Percentiles rank a stretch among this genome's conserved stretches.
phyloP scores from a whole-genome alignment of 1,140 invertebrate species.

The Drosophila triauraria region DNA sequence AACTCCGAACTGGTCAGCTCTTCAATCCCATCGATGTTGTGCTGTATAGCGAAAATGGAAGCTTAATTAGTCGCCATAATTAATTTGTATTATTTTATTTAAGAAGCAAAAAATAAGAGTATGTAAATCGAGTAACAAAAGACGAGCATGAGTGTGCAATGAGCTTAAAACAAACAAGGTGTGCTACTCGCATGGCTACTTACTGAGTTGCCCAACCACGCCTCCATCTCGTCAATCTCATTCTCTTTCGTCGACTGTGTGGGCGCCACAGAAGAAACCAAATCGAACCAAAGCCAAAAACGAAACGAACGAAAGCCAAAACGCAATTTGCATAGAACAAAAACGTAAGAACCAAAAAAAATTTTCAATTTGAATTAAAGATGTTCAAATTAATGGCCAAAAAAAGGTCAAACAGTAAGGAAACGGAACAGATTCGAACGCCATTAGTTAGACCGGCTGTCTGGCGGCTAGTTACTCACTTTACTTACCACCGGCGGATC shows the following conservation, averaged over 20 bases:
- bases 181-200: slow-evolving; percentile 78
- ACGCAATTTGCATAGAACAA: slow-evolving; percentile 57
- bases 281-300: slow-evolving; percentile 38
- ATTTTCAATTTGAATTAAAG: slow-evolving; percentile 32
- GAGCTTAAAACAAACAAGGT: slow-evolving; percentile 30
- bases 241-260: slow-evolving; percentile 90
- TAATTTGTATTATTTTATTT: background rate
- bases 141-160: slow-evolving; percentile 25
- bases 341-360: slow-evolving; percentile 31
- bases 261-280: slow-evolving; percentile 54
- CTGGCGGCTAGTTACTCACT: slow-evolving; percentile 71
- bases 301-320: slow-evolving; percentile 49
- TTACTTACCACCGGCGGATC: slow-evolving; percentile 83
- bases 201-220: slow-evolving; percentile 92
- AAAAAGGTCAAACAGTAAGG: slow-evolving; percentile 40
- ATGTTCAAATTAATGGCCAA: slow-evolving; percentile 41
- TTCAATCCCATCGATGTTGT: slow-evolving; percentile 85
- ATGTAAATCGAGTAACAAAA: slow-evolving; percentile 57
- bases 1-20: slow-evolving; percentile 96
- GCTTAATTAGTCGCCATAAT: slow-evolving; percentile 13
- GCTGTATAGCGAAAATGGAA: slow-evolving; percentile 46
- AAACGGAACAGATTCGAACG: slow-evolving; percentile 47
- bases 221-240: slow-evolving; percentile 97
- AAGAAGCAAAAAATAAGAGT: slow-evolving; percentile 33
- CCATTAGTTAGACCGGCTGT: slow-evolving; percentile 64